Conservation (phyloP, 2,888 invertebrate species). For the Epinotia bilunana region DNA sequence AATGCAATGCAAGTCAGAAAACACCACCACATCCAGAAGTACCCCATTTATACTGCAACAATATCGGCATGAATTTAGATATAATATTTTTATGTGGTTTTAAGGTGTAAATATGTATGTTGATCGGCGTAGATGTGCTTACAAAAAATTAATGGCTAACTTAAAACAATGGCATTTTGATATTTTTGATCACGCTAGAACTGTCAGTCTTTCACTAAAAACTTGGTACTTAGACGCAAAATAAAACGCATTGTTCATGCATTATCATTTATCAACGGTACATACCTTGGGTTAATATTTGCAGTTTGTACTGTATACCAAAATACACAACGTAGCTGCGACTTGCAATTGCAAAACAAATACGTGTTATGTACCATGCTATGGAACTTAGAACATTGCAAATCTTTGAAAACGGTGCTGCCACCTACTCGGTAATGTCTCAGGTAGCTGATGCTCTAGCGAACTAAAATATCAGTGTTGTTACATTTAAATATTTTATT, state of each 20-base stretch:
- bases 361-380: too few relatives aligned
- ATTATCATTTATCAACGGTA: not conserved
- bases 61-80: not conserved
- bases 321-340: too few relatives aligned
- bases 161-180: too few relatives aligned
- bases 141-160: too few relatives aligned
- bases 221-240: not conserved
- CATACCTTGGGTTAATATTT: not conserved
- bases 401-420: too few relatives aligned
- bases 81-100: not conserved
- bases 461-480: too few relatives aligned
- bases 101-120: not conserved
- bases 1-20: not conserved
- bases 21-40: not conserved
- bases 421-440: too few relatives aligned
- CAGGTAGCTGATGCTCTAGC: too few relatives aligned
- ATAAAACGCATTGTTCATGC: not conserved
- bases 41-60: not conserved
- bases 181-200: not conserved
- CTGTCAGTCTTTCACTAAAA: not conserved
- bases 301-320: not conserved
- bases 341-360: too few relatives aligned
- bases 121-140: not conserved
- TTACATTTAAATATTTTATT: too few relatives aligned
- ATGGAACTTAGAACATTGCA: too few relatives aligned